Evolutionary conservation across 2,888 invertebrate genomes (phyloP), one percentile per base, ranked within the genome.

Genomic region (Lordiphosa fenestrarum): DNA sequence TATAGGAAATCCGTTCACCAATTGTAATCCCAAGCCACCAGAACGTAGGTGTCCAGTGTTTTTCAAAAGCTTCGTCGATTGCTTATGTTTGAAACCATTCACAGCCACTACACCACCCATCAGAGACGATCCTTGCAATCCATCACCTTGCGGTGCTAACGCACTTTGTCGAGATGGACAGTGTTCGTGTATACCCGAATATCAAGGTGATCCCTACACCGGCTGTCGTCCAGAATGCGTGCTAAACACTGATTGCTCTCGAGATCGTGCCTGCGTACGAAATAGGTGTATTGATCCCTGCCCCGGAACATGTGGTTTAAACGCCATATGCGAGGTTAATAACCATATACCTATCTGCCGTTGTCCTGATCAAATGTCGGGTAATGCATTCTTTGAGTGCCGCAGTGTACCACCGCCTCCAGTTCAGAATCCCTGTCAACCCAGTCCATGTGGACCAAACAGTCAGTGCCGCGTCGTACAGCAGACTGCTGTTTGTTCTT

Each of bases 211-310:
- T 89, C 95, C 95, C 35, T 93, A 93, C 80, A 88, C 91, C 30
- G 93, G 93, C 19, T 95, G 95, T 82, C 92, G 94, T 67, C 95
- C 95, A 1, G 95, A 95, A 90, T 95, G 95, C 87, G 91, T 94
- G 15, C 91, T 93, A 13, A 95, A 94, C 86, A 92, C 92, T 51
- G 95, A 95, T 71, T 95, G 95, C 87, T 85, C 92, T 0, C 78
- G 91, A 58, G 91, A 94, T 71, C 92, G 91, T 80, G 93, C 95
- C 50, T 96, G 96, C 85, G 91, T 93, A 37, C 91, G 91, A 73
- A 93, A 93, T 81, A 94, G 94, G 89, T 95, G 95, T 84, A 86
- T 90, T 5, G 93, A 95, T 87, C 95, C 95, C 12, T 95, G 95
- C 77, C 91, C 91, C 23, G 93, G 93, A 72, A 93, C 92, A 46